Base-by-base conservation (phyloP, 2,113 vertebrate genomes). In the Rostratula benghalensis region DNA sequence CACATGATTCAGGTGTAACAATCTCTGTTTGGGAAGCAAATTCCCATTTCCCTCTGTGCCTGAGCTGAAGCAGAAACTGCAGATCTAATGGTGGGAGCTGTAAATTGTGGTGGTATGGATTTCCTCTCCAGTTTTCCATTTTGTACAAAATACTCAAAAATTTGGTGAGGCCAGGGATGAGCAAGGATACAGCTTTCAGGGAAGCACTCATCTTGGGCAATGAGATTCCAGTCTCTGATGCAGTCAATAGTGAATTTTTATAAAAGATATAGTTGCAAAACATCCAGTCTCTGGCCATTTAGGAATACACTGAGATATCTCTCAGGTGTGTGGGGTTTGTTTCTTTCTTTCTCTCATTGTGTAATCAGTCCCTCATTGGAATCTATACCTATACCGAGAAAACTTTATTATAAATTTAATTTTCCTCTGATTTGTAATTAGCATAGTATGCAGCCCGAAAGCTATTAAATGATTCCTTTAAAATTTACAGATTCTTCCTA, bases 241-340 rank as follows among this genome's bases (percentile, higher is more conserved):
- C 37, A 53, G 27, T 20, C 56, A 31, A 5, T n/a, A 50, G 5
- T 19, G 27, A 56, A 33, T 50, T 50, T 70, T 83, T 39, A 33
- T 54, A 11, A 48, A 78, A 75, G 54, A 31, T 6, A n/a, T 6
- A 28, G 15, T n/a, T 63, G 14, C 5, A 90, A 89, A 91, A 75
- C 20, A 22, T 35, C 9, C 22, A 28, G 14, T 41, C 22, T 63
- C 45, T 81, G 10, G 17, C 10, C 14, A 24, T 50, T 63, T 54
- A 67, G n/a, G 8, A 87, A 53, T 74, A 65, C 2, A 37, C 3
- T 7, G 19, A 87, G n/a, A 10, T 35, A 5, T 7, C 24, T 15
- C 20, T 83, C n/a, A 71, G 14, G 2, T 56, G 10, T 39, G 35
- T 1, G 7, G 2, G 11, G 1, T 13, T 37, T 13, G 3, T 33